Base-by-base conservation (phyloP, 2,888 invertebrate species). In the Ptychoptera albimana region DNA sequence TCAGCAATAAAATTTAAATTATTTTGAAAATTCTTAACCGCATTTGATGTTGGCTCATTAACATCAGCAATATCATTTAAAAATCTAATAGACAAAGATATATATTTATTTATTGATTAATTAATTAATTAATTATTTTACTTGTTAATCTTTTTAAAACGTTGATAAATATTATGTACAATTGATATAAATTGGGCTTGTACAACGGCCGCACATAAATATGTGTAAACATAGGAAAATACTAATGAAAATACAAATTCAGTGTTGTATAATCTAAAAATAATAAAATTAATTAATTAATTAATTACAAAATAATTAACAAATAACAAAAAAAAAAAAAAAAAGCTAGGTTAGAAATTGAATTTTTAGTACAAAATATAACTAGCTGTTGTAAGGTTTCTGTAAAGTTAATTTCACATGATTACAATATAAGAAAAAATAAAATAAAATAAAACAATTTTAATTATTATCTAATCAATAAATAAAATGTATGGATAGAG, bases 111-210 rank as follows among this genome's bases (percentile, higher is more conserved):
- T 11, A 8, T n/a, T n/a, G 9, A 13, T 13, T 13, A 8, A 4
- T 36, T 13, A 13, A 8, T 36, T 5, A 12, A 12, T 8, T 12
- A 12, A 12, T 13, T 12, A 13, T 11, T 35, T 35, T 36, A 36
- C 36, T 13, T 11, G 12, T 36, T 36, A 12, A 36, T 36, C 5
- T 12, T 53, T 30, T 53, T 52, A 48, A 64, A 65, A 37, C 64
- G 58, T 41, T 57, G 48, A 11, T 60, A 59, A 30, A 65, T 60
- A 46, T 57, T 53, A 39, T 59, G 55, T 13, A 65, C 60, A 30
- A 58, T 56, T 43, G 57, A 55, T 43, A 61, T 55, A 49, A 65
- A 65, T 51, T 62, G 61, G 0, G 57, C 57, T 47, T 63, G 60
- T 35, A 60, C 57, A 35, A 61, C 51, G 46, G 61, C 59, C 15